Evolutionary conservation across 2,113 vertebrate genomes (phyloP).

Genomic region (Amia ocellicauda): DNA sequence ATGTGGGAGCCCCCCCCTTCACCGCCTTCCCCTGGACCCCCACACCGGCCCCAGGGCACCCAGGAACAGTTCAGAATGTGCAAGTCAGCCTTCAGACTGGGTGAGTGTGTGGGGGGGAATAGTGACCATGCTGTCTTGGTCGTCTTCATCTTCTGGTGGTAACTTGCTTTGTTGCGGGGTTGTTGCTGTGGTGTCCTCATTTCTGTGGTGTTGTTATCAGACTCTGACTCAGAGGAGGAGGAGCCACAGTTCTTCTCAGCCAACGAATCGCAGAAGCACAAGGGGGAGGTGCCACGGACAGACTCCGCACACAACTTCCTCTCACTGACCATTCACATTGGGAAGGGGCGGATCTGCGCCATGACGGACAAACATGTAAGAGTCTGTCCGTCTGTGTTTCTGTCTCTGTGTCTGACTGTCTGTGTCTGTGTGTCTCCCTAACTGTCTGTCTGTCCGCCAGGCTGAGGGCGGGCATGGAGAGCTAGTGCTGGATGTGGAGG

Average conservation of each 20-base stretch:
- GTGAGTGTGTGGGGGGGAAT: no score
- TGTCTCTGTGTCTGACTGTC: not conserved
- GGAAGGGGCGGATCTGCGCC: slow-evolving; percentile 76
- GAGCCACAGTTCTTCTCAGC: slow-evolving; percentile 71
- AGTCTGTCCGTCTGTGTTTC: not conserved
- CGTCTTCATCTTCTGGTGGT: no score
- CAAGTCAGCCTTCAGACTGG: slow-evolving; percentile 85
- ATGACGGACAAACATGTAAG: slow-evolving; percentile 80
- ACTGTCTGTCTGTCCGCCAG: slow-evolving; percentile 45
- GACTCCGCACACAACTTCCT: slow-evolving; percentile 70
- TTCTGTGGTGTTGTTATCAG: no score
- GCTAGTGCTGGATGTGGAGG: slow-evolving; percentile 78
- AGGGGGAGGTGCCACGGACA: slow-evolving; percentile 34
- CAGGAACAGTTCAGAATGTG: slow-evolving; percentile 80
- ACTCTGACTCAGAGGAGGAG: slow-evolving; percentile 87
- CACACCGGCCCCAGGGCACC: slow-evolving; percentile 37
- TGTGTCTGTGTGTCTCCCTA: not conserved
- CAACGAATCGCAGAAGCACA: slow-evolving; percentile 45
- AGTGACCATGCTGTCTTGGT: not conserved
- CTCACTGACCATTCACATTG: slow-evolving; percentile 71
- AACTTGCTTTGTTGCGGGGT: not conserved
- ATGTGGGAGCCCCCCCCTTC: slow-evolving; percentile 76
- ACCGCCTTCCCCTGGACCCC: slow-evolving; percentile 32
- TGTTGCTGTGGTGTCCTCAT: not conserved
- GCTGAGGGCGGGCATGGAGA: slow-evolving; percentile 73